Conservation (phyloP, 2,888 invertebrate genomes). For the Patella pellucida region DNA sequence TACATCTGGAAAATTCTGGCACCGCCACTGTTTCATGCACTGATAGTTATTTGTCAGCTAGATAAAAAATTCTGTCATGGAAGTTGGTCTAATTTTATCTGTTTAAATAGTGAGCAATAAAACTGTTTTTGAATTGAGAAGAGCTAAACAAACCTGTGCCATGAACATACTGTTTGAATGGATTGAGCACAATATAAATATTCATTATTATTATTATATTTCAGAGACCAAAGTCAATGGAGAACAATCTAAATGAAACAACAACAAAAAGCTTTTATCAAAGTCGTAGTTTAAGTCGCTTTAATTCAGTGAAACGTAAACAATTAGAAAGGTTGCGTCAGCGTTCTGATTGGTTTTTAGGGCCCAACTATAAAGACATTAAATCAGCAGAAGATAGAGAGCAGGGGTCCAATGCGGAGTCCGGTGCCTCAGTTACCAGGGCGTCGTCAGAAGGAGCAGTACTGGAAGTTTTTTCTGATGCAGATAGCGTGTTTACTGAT, state of each 20-base stretch:
- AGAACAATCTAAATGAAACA: conserved; percentile 62
- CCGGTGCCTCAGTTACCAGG: conserved; percentile 60
- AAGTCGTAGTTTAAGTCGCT: conserved; percentile 63
- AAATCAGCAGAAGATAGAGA: conserved; percentile 23
- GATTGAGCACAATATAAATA: no score
- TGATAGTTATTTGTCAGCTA: no score
- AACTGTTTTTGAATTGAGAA: no score
- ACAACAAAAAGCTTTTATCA: conserved; percentile 48
- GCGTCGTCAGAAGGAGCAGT: conserved; percentile 63
- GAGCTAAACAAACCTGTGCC: no score
- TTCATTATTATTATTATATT: conserved; percentile 23
- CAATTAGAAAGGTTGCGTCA: conserved; percentile 97
- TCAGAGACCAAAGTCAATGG: conserved; percentile 64
- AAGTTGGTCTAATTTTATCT: no score
- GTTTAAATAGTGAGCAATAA: no score
- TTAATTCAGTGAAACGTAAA: conserved; percentile 74
- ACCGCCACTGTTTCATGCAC: no score
- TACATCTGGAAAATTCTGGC: no score
- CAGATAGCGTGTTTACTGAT: conserved; percentile 62
- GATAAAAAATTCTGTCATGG: no score
- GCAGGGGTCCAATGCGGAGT: conserved; percentile 32
- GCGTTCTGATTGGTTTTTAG: conserved; percentile 93
- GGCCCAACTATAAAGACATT: conserved; percentile 71
- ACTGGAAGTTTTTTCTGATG: conserved; percentile 58
- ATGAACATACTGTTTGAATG: no score